These are phyloP conservation scores for Hydractinia echinata DNA, from an alignment of 30 jellyfish, hydroid and myxozoan species.

Conservation along the genomic window DNA sequence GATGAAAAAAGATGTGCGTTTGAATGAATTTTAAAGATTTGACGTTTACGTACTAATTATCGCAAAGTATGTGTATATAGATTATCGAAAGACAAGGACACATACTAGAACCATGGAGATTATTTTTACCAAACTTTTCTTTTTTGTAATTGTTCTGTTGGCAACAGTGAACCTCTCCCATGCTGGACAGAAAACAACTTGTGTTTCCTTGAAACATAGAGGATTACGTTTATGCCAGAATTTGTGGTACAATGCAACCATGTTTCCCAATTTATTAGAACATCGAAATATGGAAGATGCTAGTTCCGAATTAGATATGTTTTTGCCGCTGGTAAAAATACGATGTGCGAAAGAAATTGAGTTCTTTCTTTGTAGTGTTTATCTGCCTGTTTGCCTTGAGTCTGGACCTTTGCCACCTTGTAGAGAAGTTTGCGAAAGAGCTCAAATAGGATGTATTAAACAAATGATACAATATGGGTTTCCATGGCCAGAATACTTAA, in stretches of 20 bases:
- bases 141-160: neutral
- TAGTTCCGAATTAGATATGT: constrained; percentile 67
- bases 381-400: constrained; percentile 85
- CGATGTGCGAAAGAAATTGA: constrained; percentile 68
- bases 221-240: constrained; percentile 68
- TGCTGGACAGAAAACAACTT: neutral
- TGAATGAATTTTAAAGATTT: too few relatives aligned
- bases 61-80: too few relatives aligned
- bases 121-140: neutral
- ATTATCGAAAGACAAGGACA: too few relatives aligned
- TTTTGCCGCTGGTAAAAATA: constrained; percentile 75
- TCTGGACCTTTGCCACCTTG: constrained; percentile 89
- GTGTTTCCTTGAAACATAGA: neutral
- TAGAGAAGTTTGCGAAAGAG: constrained; percentile 73
- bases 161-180: neutral
- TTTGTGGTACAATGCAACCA: constrained; percentile 72
- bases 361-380: constrained; percentile 83
- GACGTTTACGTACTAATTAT: too few relatives aligned
- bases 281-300: constrained; percentile 96
- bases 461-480: constrained; percentile 67
- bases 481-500: constrained; percentile 71
- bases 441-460: constrained; percentile 64
- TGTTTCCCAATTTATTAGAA: constrained; percentile 69
- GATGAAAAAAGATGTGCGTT: too few relatives aligned
- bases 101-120: too few relatives aligned